Evolutionary conservation across 2,113 vertebrate species (phyloP).

Genomic region (Pseudolaguvia tuberculata): DNA sequence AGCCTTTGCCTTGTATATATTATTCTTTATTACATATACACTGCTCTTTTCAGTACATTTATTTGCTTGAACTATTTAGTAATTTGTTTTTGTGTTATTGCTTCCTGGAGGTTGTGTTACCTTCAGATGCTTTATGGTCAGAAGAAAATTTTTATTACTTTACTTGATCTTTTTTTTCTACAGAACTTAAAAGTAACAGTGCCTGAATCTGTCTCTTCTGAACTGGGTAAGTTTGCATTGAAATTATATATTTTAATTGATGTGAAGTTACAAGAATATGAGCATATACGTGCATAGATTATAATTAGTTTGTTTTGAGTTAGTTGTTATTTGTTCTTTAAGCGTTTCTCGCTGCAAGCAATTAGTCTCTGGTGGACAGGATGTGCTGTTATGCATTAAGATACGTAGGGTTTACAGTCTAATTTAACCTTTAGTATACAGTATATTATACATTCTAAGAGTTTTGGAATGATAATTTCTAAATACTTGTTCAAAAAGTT

Average conservation of each 20-base stretch:
- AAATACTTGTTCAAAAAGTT: neutral
- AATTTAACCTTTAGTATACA: neutral
- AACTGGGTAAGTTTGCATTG: slow-evolving; percentile 76
- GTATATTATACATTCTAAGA: slow-evolving; percentile 22
- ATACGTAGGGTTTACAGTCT: neutral
- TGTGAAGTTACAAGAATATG: neutral
- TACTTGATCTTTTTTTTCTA: slow-evolving; percentile 9
- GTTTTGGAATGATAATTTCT: slow-evolving; percentile 3
- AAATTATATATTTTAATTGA: neutral
- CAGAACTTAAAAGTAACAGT: slow-evolving; percentile 90
- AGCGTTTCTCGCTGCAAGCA: neutral
- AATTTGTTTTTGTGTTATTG: too few species aligned
- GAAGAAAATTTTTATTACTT: neutral
- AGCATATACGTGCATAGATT: neutral
- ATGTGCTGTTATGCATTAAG: slow-evolving; percentile 2
- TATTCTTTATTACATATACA: neutral
- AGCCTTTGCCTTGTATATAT: neutral
- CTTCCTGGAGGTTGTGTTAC: neutral
- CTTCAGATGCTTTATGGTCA: neutral
- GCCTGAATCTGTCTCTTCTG: slow-evolving; percentile 81
- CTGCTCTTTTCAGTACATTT: neutral
- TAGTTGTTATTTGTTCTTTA: neutral
- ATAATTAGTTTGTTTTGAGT: slow-evolving; percentile 3
- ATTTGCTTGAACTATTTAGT: neutral
- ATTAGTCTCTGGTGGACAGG: neutral